Evolutionary conservation across 2,888 invertebrate genomes (phyloP).

Genomic region (Oscheius myriophilus): DNA sequence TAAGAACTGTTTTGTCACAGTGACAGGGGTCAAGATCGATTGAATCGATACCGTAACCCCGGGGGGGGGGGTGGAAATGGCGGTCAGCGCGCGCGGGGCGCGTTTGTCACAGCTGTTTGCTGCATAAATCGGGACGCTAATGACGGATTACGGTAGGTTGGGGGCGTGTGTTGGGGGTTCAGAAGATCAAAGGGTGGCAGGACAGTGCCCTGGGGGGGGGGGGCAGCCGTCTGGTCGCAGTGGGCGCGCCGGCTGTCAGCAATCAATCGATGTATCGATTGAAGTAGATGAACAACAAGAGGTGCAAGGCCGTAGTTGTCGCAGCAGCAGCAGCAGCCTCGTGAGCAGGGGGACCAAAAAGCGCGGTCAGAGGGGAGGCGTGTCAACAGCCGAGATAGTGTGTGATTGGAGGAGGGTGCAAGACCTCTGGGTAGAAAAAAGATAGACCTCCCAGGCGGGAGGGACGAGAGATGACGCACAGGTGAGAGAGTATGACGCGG

Average conservation of each 20-base stretch:
- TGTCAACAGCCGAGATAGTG: slow-evolving; percentile 17
- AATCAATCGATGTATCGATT: slow-evolving; percentile 25
- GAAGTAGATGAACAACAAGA: slow-evolving; percentile 22
- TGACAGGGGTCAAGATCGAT: background rate
- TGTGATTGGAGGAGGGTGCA: slow-evolving; percentile 2
- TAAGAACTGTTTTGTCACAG: background rate
- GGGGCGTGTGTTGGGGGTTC: no score
- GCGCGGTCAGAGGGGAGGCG: slow-evolving; percentile 31
- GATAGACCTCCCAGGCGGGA: no score
- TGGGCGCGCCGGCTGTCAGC: background rate
- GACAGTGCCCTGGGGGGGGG: background rate
- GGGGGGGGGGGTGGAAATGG: no score
- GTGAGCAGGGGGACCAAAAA: slow-evolving; percentile 31
- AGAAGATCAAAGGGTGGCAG: background rate
- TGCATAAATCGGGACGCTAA: no score
- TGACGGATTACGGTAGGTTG: background rate
- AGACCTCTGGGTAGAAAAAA: background rate
- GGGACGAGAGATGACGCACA: no score
- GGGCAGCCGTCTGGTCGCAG: background rate
- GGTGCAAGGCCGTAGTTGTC: slow-evolving; percentile 16
- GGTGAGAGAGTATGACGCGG: slow-evolving; percentile 2
- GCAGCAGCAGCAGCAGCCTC: slow-evolving; percentile 20
- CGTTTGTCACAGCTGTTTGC: no score
- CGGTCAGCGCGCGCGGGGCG: no score
- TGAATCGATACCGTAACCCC: slow-evolving; percentile 17